These are phyloP conservation scores for Calephelis virginiensis DNA, from an alignment of 1,140 invertebrate species.

Conservation along the genomic window DNA sequence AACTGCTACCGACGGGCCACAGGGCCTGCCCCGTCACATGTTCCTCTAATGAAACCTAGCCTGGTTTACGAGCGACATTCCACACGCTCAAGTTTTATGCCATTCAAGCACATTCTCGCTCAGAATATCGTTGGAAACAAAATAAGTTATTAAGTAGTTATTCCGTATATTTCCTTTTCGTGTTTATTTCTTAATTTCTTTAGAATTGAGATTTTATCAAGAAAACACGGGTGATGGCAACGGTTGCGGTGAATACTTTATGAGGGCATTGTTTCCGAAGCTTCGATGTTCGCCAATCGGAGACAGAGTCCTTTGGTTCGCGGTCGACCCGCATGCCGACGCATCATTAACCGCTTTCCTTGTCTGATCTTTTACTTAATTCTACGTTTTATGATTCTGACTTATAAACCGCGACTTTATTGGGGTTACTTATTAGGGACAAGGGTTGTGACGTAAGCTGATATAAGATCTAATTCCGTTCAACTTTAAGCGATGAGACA, in stretches of 20 bases:
- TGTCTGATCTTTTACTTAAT: conserved; percentile 40
- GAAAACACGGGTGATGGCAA: conserved; percentile 33
- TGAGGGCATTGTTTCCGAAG: conserved; percentile 66
- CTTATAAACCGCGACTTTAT: conserved; percentile 31
- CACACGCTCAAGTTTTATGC: conserved; percentile 38
- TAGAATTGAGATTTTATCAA: conserved; percentile 14
- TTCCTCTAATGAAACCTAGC: conserved; percentile 58
- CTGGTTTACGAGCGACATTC: conserved; percentile 58
- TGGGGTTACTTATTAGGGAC: conserved; percentile 27
- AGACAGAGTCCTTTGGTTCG: conserved; percentile 60
- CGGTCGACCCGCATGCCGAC: conserved; percentile 69
- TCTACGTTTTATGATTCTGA: conserved; percentile 33
- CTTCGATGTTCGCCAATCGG: conserved; percentile 43
- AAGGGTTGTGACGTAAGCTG: conserved; percentile 41
- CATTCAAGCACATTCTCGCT: background rate
- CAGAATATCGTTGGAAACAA: background rate
- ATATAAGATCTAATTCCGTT: conserved; percentile 54
- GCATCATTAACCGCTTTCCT: conserved; percentile 45
- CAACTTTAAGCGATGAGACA: conserved; percentile 70
- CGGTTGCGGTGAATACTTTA: conserved; percentile 69
- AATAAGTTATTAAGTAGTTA: conserved; percentile 3
- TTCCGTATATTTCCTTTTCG: conserved; percentile 23
- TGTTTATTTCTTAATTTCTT: conserved; percentile 20
- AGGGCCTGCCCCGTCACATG: conserved; percentile 33
- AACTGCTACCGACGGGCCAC: conserved; percentile 36